Evolutionary conservation across 2,797 vertebrate genomes (phyloP).

Genomic region (Sebastes flavidus): DNA sequence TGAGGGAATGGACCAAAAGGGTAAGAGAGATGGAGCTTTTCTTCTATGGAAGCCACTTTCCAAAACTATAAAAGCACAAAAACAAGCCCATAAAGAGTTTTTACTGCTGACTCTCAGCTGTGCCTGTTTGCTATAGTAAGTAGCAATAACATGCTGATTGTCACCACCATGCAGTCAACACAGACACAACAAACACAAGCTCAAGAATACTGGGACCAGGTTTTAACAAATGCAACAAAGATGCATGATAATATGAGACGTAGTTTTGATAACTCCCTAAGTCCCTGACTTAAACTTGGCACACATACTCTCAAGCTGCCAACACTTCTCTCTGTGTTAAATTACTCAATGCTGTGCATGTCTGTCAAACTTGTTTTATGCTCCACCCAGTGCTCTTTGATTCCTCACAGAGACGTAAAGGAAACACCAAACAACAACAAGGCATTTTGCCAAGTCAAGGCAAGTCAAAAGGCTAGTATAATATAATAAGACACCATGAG

Average conservation of each 20-base stretch:
- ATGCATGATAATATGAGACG: background rate
- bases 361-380: background rate
- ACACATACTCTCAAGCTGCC: background rate
- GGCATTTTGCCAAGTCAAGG: background rate
- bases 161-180: background rate
- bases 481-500: background rate
- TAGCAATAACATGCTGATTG: background rate
- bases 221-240: constrained; percentile 6
- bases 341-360: background rate
- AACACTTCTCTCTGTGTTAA: background rate
- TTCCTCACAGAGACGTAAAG: background rate
- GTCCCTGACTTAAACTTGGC: background rate
- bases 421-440: background rate
- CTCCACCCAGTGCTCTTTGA: background rate
- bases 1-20: background rate
- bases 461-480: background rate
- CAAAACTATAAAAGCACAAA: constrained; percentile 37
- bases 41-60: constrained; percentile 15
- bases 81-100: constrained; percentile 47
- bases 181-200: background rate
- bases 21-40: background rate
- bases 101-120: constrained; percentile 10
- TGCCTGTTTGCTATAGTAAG: constrained; percentile 8
- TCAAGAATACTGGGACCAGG: background rate
- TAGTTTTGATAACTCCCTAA: background rate